Conservation (phyloP, 1,140 invertebrate genomes). For the Ephestia elutella region DNA sequence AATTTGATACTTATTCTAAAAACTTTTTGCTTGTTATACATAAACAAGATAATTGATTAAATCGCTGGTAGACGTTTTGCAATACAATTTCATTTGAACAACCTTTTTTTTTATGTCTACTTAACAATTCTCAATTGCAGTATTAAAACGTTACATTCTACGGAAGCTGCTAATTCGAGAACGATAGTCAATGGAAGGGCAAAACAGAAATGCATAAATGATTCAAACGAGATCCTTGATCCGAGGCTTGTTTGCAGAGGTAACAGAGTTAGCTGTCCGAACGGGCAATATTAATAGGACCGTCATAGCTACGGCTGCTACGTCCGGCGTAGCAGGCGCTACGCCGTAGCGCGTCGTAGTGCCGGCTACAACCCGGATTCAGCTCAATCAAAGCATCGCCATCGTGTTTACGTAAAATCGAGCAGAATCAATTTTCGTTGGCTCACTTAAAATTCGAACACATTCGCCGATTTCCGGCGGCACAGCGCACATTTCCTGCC, state of each 20-base stretch:
- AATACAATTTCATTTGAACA: too few species aligned
- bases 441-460: conserved; percentile 47
- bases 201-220: neutral
- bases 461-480: conserved; percentile 44
- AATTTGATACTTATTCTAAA: too few species aligned
- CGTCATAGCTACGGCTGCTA: neutral
- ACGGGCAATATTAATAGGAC: neutral
- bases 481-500: conserved; percentile 44
- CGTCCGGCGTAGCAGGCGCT: neutral
- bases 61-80: too few species aligned
- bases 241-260: neutral
- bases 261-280: neutral
- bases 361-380: conserved; percentile 20
- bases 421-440: conserved; percentile 42
- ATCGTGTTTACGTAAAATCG: conserved; percentile 32
- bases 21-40: too few species aligned
- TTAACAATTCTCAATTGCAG: too few species aligned
- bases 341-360: conserved; percentile 7
- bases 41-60: too few species aligned
- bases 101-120: too few species aligned
- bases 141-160: too few species aligned
- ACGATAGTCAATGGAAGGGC: neutral
- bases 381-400: conserved; percentile 31
- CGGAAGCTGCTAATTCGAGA: too few species aligned
- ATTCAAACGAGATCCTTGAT: neutral